Evolutionary conservation across 2,113 vertebrate genomes (phyloP).

Genomic region (Macrotis lagotis): DNA sequence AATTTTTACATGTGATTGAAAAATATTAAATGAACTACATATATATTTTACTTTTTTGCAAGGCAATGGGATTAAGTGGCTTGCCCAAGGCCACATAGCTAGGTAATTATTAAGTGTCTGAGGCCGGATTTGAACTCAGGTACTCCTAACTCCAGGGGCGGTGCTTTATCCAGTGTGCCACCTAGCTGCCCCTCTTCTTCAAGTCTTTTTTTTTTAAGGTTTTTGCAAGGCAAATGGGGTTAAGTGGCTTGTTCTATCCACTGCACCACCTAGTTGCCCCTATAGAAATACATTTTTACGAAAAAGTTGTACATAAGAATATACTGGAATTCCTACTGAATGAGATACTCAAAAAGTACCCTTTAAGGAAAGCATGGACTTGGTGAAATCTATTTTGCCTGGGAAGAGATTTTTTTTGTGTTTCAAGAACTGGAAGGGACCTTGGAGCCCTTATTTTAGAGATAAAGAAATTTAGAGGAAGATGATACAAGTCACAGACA

Average conservation of each 20-base stretch:
- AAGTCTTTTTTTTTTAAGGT: too few relatives aligned
- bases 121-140: too few relatives aligned
- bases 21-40: background rate
- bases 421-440: background rate
- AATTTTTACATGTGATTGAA: background rate
- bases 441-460: slow-evolving; percentile 1
- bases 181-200: too few relatives aligned
- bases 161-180: too few relatives aligned
- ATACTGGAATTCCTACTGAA: background rate
- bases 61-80: too few relatives aligned
- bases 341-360: background rate
- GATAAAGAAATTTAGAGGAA: slow-evolving; percentile 2
- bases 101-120: too few relatives aligned
- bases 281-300: background rate
- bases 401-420: background rate
- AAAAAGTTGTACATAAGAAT: background rate
- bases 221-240: too few relatives aligned
- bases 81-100: too few relatives aligned
- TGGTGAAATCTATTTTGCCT: background rate
- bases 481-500: background rate
- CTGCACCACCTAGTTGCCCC: too few relatives aligned
- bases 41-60: too few relatives aligned
- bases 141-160: too few relatives aligned
- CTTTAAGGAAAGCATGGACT: background rate
- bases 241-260: too few relatives aligned